Percentiles rank a stretch among this genome's conserved stretches.
These are phyloP conservation scores for Phymanthus crucifer DNA, from an alignment of 92 coral and sea anemone genomes.

Conservation along the genomic window DNA sequence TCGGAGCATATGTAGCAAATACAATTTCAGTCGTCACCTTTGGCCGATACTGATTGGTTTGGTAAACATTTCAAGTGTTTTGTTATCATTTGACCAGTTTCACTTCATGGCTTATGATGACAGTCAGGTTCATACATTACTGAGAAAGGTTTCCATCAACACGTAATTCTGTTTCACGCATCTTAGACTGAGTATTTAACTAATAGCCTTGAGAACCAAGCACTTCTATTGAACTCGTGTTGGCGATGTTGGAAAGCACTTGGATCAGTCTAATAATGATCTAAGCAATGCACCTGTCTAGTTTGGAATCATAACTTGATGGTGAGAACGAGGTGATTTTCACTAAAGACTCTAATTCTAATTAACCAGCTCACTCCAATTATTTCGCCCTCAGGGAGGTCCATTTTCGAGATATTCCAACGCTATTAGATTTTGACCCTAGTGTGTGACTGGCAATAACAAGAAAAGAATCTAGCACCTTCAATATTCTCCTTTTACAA, in stretches of 20 bases:
- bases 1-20: neutral
- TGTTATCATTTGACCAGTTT: neutral
- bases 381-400: constrained; percentile 20
- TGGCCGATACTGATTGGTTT: neutral
- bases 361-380: constrained; percentile 21
- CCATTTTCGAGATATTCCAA: constrained; percentile 11
- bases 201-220: constrained; percentile 37
- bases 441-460: neutral
- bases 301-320: constrained; percentile 9
- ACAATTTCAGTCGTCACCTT: neutral
- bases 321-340: constrained; percentile 19
- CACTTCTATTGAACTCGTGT: constrained; percentile 26
- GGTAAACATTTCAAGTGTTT: neutral
- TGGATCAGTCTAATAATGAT: constrained; percentile 14
- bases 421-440: neutral
- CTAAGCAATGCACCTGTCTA: constrained; percentile 15
- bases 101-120: no score
- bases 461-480: neutral
- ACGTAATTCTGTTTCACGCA: constrained; percentile 18
- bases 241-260: constrained; percentile 15
- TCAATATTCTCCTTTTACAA: no score
- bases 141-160: neutral
- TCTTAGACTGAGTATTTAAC: constrained; percentile 23
- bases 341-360: constrained; percentile 31
- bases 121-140: no score